Percentiles rank a stretch among this genome's conserved stretches.
Conservation (phyloP, 2,797 vertebrate genomes). For the Sciaenops ocellatus region DNA sequence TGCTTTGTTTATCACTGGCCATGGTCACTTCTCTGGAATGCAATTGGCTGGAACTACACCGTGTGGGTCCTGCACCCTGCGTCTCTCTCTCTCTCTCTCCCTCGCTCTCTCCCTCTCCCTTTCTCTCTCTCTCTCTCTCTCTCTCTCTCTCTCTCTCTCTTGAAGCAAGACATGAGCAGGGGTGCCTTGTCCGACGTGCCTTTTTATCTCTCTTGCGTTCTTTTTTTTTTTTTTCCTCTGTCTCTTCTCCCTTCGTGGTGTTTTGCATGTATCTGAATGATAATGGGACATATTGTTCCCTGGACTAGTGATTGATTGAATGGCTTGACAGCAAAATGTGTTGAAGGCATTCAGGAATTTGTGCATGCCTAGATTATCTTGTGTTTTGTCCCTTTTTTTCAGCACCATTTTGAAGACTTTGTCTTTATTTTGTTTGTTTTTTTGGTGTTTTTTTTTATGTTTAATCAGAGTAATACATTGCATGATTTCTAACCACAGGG, state of each 20-base stretch:
- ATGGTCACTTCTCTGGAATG: conserved; percentile 90
- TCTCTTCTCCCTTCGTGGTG: conserved; percentile 16
- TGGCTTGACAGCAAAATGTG: conserved; percentile 64
- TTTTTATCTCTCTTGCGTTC: conserved; percentile 65
- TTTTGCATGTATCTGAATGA: conserved; percentile 83
- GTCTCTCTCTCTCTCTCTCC: conserved; percentile 64
- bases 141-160: conserved; percentile 17
- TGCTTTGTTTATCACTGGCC: conserved; percentile 87
- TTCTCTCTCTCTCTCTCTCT: conserved; percentile 32
- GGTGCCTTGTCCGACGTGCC: conserved; percentile 80
- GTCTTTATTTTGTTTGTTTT: background rate
- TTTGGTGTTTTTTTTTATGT: background rate
- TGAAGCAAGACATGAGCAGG: conserved; percentile 83
- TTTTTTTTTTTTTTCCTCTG: conserved; percentile 55
- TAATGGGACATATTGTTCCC: conserved; percentile 80
- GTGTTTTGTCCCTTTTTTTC: conserved; percentile 35
- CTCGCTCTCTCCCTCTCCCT: conserved; percentile 61
- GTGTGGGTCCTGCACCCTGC: conserved; percentile 88
- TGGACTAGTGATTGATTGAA: conserved; percentile 71
- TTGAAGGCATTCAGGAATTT: conserved; percentile 50
- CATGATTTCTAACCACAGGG: conserved; percentile 30
- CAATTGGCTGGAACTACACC: conserved; percentile 90
- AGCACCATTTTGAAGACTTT: conserved; percentile 41
- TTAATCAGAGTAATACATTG: conserved; percentile 29
- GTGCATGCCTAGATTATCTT: conserved; percentile 57